Percentiles rank a stretch among this genome's conserved stretches.
These are phyloP conservation scores for Harpagifer antarcticus DNA, from an alignment of 2,797 vertebrate genomes.

Conservation along the genomic window DNA sequence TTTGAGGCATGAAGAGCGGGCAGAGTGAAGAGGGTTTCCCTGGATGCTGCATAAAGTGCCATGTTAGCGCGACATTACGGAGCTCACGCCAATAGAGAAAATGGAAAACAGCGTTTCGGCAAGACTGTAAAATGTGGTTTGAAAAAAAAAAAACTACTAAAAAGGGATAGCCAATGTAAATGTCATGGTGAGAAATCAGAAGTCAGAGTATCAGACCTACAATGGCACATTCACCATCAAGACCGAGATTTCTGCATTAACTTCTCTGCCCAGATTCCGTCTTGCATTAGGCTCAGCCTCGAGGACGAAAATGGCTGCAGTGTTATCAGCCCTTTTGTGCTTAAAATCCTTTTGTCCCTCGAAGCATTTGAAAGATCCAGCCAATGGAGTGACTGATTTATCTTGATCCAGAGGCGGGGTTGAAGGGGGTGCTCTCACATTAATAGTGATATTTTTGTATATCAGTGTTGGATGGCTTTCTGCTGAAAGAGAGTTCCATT, in stretches of 20 bases:
- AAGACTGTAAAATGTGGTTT: too few species aligned
- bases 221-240: constrained; percentile 9
- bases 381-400: constrained; percentile 9
- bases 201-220: background rate
- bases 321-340: constrained; percentile 14
- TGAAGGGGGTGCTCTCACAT: background rate
- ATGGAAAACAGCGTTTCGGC: too few species aligned
- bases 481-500: background rate
- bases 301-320: background rate
- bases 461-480: constrained; percentile 4
- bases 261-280: constrained; percentile 5
- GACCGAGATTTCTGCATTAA: background rate
- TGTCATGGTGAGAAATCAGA: constrained; percentile 28
- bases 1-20: too few species aligned
- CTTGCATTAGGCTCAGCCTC: constrained; percentile 11
- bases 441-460: background rate
- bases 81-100: too few species aligned
- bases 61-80: too few species aligned
- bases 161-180: constrained; percentile 31
- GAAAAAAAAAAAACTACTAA: too few species aligned
- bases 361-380: background rate
- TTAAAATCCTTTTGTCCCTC: background rate
- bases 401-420: constrained; percentile 8
- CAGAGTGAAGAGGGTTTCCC: too few species aligned
- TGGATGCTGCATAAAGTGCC: too few species aligned